phyloP scores from a whole-genome alignment of 2,113 vertebrate species.

The Nesoenas mayeri region DNA sequence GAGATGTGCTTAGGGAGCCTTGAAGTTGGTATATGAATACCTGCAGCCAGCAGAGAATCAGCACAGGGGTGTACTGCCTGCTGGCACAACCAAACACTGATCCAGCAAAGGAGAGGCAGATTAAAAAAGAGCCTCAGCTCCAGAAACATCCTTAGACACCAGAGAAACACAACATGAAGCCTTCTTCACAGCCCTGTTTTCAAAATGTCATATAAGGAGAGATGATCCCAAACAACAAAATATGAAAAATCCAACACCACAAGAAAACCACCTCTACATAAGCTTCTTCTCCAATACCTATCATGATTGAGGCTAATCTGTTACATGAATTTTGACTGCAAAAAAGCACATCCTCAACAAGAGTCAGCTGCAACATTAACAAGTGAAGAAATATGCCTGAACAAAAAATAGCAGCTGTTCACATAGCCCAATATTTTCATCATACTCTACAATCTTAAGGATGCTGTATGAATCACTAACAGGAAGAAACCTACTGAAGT shows the following conservation, averaged over 20 bases:
- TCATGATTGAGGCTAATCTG: background rate
- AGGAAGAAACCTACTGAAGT: background rate
- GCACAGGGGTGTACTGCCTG: background rate
- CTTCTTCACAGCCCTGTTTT: background rate
- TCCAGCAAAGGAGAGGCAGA: background rate
- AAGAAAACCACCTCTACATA: background rate
- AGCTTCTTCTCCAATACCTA: background rate
- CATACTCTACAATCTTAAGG: background rate
- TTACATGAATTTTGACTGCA: background rate
- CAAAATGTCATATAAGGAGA: background rate
- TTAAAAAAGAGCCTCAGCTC: background rate
- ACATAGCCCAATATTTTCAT: background rate
- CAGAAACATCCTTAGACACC: background rate
- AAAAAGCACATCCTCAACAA: background rate
- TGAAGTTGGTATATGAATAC: accelerated
- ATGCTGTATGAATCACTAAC: background rate
- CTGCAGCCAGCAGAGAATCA: background rate
- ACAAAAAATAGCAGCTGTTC: background rate
- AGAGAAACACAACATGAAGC: background rate
- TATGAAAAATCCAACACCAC: background rate
- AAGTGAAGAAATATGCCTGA: background rate
- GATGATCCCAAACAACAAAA: background rate
- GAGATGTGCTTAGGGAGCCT: background rate
- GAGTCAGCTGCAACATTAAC: background rate
- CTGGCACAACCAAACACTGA: background rate